These are phyloP conservation scores for Poeciliopsis prolifica DNA, from an alignment of 2,113 vertebrate species.

Conservation along the genomic window DNA sequence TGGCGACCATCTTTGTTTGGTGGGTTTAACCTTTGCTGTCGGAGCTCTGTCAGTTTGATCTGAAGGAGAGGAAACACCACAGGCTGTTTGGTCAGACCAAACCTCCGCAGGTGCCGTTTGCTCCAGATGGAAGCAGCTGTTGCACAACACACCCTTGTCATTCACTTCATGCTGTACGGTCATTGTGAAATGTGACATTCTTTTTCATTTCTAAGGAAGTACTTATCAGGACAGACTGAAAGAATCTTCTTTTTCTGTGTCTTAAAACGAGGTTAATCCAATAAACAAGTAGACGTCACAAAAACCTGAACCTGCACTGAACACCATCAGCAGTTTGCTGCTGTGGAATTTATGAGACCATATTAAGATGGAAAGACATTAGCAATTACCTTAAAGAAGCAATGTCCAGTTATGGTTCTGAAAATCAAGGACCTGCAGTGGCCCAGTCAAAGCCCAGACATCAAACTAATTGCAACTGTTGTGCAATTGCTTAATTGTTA, in stretches of 20 bases:
- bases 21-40: not conserved
- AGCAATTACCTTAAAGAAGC: too few relatives aligned
- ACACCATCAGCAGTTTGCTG: not conserved
- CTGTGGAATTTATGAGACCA: not conserved
- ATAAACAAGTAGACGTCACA: not conserved
- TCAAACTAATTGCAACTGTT: too few relatives aligned
- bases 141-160: not conserved
- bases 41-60: not conserved
- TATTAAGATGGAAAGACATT: too few relatives aligned
- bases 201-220: not conserved
- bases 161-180: not conserved
- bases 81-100: not conserved
- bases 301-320: not conserved
- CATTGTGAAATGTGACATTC: not conserved
- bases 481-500: too few relatives aligned
- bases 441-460: too few relatives aligned
- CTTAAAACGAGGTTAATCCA: not conserved
- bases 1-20: constrained; percentile 15
- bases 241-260: not conserved
- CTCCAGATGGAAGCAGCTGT: not conserved
- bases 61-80: not conserved
- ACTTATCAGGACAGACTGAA: not conserved
- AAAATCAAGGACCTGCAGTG: too few relatives aligned
- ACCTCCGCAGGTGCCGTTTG: not conserved
- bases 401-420: too few relatives aligned